Percentiles rank a stretch among this genome's conserved stretches.
Conservation (phyloP, 2,888 invertebrate genomes). For the Agriopis marginaria region DNA sequence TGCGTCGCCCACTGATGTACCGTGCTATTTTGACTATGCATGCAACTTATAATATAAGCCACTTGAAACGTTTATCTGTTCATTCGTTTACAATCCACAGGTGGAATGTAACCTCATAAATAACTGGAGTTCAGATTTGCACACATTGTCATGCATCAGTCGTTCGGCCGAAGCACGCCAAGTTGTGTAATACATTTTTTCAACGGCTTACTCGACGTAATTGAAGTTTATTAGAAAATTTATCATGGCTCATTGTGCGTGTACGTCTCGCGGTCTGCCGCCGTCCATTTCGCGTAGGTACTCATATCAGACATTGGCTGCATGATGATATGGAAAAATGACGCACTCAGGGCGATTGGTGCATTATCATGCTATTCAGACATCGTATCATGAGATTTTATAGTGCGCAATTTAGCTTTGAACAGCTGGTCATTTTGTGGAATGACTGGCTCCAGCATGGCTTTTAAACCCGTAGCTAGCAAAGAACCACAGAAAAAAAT, state of each 20-base stretch:
- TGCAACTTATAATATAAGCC: background rate
- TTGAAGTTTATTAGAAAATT: constrained; percentile 45
- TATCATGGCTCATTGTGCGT: constrained; percentile 43
- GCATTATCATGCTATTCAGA: constrained; percentile 5
- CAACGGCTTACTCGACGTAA: constrained; percentile 38
- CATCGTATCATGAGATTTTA: constrained; percentile 35
- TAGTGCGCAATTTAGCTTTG: constrained; percentile 38
- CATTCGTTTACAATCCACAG: constrained; percentile 22
- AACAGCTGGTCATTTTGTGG: constrained; percentile 27
- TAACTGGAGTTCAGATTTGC: constrained; percentile 42
- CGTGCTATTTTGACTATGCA: constrained; percentile 12
- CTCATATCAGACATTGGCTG: constrained; percentile 29
- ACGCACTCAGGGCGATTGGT: constrained; percentile 40
- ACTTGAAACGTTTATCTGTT: constrained; percentile 22
- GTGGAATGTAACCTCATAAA: constrained; percentile 43
- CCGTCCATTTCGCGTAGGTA: constrained; percentile 23
- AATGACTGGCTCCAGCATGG: constrained; percentile 1
- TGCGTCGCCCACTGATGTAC: background rate
- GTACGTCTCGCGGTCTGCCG: constrained; percentile 29
- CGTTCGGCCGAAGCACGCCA: constrained; percentile 32
- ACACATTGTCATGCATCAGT: constrained; percentile 46
- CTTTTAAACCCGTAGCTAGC: background rate
- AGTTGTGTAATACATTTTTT: constrained; percentile 42
- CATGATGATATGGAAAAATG: constrained; percentile 42
- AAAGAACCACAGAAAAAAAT: background rate